These are phyloP conservation scores for Apostichopus leukothele DNA, from an alignment of 53 echinoderm and acorn worm species.

Conservation along the genomic window DNA sequence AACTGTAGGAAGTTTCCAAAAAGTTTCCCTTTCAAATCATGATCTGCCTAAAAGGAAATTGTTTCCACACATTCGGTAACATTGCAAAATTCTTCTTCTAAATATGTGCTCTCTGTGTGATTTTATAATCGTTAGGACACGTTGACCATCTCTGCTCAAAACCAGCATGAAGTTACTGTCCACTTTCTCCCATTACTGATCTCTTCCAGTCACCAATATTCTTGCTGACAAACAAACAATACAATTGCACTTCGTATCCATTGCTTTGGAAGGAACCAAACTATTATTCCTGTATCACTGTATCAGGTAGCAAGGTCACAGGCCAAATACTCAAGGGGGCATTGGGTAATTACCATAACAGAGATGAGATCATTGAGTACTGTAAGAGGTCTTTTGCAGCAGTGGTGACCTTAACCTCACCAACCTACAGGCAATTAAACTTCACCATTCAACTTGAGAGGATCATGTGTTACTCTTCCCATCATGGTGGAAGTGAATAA, in stretches of 20 bases:
- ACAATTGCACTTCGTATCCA: neutral
- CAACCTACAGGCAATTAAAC: neutral
- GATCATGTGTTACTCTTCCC: neutral
- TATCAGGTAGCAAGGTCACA: neutral
- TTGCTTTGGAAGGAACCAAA: neutral
- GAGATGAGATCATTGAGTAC: neutral
- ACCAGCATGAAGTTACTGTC: constrained; percentile 13
- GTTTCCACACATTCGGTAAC: too few relatives aligned
- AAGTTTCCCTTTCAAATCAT: too few relatives aligned
- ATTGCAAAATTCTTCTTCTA: too few relatives aligned
- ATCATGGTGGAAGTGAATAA: neutral
- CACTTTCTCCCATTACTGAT: constrained; percentile 13
- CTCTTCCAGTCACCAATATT: neutral
- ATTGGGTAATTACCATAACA: neutral
- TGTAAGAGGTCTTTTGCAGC: neutral
- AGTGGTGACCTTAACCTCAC: neutral
- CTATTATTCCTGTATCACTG: neutral
- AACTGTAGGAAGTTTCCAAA: too few relatives aligned
- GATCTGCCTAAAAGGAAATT: too few relatives aligned
- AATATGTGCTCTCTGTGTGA: too few relatives aligned
- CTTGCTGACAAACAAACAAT: constrained; percentile 13
- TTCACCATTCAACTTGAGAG: neutral
- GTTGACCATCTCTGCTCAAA: neutral
- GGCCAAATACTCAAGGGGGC: neutral
- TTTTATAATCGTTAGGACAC: too few relatives aligned